phyloP scores from a whole-genome alignment of 2,797 vertebrate genomes.

The Melanotaenia pygmaea region DNA sequence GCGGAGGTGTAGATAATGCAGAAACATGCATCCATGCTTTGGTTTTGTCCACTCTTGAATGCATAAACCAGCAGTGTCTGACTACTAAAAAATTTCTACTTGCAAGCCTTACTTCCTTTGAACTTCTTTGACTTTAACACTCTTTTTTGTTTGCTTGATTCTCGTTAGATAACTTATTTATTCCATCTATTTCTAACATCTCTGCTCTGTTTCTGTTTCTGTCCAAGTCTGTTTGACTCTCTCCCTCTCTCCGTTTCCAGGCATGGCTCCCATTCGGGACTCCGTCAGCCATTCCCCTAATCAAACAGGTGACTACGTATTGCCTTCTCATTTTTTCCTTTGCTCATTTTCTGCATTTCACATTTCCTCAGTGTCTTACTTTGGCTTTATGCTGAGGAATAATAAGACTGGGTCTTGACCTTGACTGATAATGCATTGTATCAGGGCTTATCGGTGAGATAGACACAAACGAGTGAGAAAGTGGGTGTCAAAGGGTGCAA shows the following conservation, averaged over 20 bases:
- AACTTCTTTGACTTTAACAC: conserved; percentile 13
- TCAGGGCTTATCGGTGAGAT: conserved; percentile 3
- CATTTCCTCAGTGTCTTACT: conserved; percentile 21
- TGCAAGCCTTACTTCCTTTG: conserved; percentile 26
- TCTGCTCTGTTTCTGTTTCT: conserved; percentile 35
- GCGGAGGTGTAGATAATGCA: neutral
- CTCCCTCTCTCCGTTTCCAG: conserved; percentile 83
- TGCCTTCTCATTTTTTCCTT: conserved; percentile 23
- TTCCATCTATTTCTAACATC: conserved; percentile 36
- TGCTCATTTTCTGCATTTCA: conserved; percentile 27
- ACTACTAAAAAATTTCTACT: conserved; percentile 26
- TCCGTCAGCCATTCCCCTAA: conserved; percentile 97
- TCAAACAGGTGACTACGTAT: conserved; percentile 91
- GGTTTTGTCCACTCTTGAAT: neutral
- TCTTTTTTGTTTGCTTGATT: conserved; percentile 38
- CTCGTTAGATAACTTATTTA: conserved; percentile 32
- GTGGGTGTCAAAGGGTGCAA: conserved; percentile 39
- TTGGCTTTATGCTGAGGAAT: conserved; percentile 26
- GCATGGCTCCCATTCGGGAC: conserved; percentile 98
- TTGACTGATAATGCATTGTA: conserved; percentile 29
- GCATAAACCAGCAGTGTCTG: conserved; percentile 9
- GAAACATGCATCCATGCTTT: neutral
- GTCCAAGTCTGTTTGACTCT: conserved; percentile 71
- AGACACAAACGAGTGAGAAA: conserved; percentile 17
- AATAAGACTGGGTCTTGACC: neutral